A percentile compares a stretch with the other conserved stretches of the same genome.
Evolutionary conservation across 2,888 invertebrate genomes (phyloP).

Genomic region (Arrhopalites spinosus): DNA sequence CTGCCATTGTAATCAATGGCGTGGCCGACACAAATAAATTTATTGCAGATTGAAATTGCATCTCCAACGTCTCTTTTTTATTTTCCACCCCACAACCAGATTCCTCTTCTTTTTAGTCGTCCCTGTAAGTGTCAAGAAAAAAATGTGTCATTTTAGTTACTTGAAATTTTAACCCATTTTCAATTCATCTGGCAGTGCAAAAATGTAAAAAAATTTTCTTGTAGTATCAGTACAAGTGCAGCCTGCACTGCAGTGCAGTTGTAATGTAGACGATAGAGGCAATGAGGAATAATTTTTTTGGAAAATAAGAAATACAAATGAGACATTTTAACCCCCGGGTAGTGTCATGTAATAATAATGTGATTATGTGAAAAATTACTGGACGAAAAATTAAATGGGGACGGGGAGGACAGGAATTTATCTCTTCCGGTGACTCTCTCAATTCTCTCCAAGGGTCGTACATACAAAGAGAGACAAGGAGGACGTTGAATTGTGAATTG

Average conservation of each 20-base stretch:
- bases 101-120: not conserved
- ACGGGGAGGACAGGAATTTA: conserved; percentile 23
- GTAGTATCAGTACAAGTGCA: no score
- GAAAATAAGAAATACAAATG: conserved; percentile 30
- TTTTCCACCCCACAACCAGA: no score
- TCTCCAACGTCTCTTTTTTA: not conserved
- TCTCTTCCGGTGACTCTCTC: conserved; percentile 8
- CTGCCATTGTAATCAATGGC: not conserved
- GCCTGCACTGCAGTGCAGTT: no score
- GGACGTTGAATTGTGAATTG: not conserved
- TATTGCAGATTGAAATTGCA: not conserved
- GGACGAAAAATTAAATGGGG: conserved; percentile 16
- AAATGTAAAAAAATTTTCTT: no score
- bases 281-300: conserved; percentile 17
- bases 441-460: not conserved
- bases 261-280: no score
- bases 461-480: not conserved
- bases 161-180: no score
- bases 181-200: no score
- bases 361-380: conserved; percentile 23
- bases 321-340: conserved; percentile 26
- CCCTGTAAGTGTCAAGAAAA: no score
- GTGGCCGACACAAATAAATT: not conserved
- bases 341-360: conserved; percentile 24
- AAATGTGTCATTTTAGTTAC: no score